A percentile compares a stretch with the other conserved stretches of the same genome.
These are phyloP conservation scores for Maniola hyperantus DNA, from an alignment of 2,888 invertebrate genomes.

Conservation along the genomic window DNA sequence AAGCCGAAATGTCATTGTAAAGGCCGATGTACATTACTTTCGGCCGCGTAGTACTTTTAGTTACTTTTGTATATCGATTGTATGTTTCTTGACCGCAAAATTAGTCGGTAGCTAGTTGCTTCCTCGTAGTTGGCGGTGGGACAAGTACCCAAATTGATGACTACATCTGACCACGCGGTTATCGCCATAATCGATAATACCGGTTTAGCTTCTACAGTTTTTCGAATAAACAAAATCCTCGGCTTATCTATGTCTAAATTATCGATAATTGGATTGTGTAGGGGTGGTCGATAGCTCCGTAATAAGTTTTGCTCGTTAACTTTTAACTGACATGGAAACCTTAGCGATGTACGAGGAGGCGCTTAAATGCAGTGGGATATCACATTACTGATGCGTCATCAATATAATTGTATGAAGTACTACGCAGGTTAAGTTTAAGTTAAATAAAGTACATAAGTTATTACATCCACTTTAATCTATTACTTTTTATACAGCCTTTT, in stretches of 20 bases:
- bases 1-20: too few relatives aligned
- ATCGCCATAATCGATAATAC: constrained; percentile 23
- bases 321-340: constrained; percentile 10
- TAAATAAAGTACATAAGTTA: too few relatives aligned
- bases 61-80: too few relatives aligned
- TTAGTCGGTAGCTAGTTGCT: too few relatives aligned
- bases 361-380: constrained; percentile 9
- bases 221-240: constrained; percentile 14
- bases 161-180: constrained; percentile 13
- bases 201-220: constrained; percentile 13
- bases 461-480: too few relatives aligned
- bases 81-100: too few relatives aligned
- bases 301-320: neutral
- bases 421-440: neutral
- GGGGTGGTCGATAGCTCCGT: neutral
- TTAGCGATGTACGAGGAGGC: neutral
- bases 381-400: constrained; percentile 14
- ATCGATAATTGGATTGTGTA: constrained; percentile 15
- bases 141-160: constrained; percentile 4
- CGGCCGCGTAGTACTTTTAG: too few relatives aligned
- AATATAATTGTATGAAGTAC: neutral
- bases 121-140: too few relatives aligned
- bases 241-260: constrained; percentile 14
- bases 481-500: too few relatives aligned
- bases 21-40: too few relatives aligned